These are phyloP conservation scores for Schlechtendalia chinensis DNA, from an alignment of 1,140 invertebrate genomes.

Conservation along the genomic window DNA sequence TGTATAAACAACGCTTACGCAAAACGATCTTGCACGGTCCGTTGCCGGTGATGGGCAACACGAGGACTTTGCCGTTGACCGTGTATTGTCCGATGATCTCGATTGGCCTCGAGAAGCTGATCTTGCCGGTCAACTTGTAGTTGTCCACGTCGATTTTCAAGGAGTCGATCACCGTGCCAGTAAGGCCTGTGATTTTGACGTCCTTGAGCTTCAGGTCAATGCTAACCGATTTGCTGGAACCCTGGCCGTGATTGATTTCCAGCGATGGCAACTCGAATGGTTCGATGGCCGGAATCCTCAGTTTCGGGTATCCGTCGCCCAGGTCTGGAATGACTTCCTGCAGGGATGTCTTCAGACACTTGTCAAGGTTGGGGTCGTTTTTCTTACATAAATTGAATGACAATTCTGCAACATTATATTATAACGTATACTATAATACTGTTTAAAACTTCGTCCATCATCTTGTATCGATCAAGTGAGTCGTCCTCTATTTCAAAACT, in stretches of 20 bases:
- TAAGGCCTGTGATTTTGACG: slow-evolving; percentile 56
- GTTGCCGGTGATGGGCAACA: slow-evolving; percentile 54
- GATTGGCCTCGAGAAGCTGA: slow-evolving; percentile 46
- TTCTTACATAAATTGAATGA: slow-evolving; percentile 48
- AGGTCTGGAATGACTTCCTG: slow-evolving; percentile 48
- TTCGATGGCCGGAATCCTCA: slow-evolving; percentile 55
- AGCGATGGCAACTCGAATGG: slow-evolving; percentile 54
- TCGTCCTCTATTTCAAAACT: background rate
- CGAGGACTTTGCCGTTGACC: slow-evolving; percentile 54
- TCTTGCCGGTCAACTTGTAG: slow-evolving; percentile 30
- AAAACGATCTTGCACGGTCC: slow-evolving; percentile 53
- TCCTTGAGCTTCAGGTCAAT: slow-evolving; percentile 57
- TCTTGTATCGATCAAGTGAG: background rate
- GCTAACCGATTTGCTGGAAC: slow-evolving; percentile 52
- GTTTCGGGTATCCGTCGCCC: slow-evolving; percentile 51
- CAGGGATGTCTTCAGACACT: slow-evolving; percentile 43
- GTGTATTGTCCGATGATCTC: slow-evolving; percentile 53
- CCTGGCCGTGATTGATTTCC: slow-evolving; percentile 53
- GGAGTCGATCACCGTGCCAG: slow-evolving; percentile 24
- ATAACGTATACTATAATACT: background rate
- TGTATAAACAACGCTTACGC: slow-evolving; percentile 55
- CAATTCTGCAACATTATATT: slow-evolving; percentile 12
- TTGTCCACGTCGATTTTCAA: slow-evolving; percentile 49
- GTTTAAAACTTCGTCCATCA: background rate
- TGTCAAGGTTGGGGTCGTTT: slow-evolving; percentile 42